phyloP scores from a whole-genome alignment of 2,888 invertebrate genomes.

The Mechanitis messenoides region DNA sequence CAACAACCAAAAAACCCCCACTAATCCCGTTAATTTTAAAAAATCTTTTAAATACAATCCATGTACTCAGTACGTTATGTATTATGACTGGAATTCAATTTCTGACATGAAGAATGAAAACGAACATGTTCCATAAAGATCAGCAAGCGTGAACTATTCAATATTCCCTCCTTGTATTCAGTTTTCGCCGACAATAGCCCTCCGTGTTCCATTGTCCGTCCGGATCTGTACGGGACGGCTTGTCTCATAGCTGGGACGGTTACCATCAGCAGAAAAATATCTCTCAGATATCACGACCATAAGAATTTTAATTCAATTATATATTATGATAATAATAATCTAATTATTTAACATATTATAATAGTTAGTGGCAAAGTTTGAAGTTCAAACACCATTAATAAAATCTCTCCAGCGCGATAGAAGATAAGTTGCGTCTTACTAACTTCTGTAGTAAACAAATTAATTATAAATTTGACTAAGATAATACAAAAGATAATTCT shows the following conservation, averaged over 20 bases:
- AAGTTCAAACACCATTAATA: slow-evolving; percentile 9
- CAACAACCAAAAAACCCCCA: no score
- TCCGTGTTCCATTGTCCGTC: slow-evolving; percentile 38
- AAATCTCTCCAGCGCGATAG: not conserved
- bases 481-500: not conserved
- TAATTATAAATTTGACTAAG: not conserved
- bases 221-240: slow-evolving; percentile 54
- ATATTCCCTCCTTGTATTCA: slow-evolving; percentile 10
- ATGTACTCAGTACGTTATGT: no score
- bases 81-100: no score
- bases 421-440: not conserved
- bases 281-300: slow-evolving; percentile 6
- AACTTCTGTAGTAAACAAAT: not conserved
- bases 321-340: no score
- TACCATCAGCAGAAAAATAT: slow-evolving; percentile 15
- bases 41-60: no score
- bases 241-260: slow-evolving; percentile 29
- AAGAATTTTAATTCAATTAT: no score
- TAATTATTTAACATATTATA: no score
- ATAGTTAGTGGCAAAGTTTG: slow-evolving; percentile 18
- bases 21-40: no score
- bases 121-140: not conserved
- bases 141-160: slow-evolving; percentile 5
- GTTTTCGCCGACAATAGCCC: slow-evolving; percentile 9
- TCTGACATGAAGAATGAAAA: no score